phyloP scores from a whole-genome alignment of 2,113 vertebrate genomes.

The Mesocricetus auratus region DNA sequence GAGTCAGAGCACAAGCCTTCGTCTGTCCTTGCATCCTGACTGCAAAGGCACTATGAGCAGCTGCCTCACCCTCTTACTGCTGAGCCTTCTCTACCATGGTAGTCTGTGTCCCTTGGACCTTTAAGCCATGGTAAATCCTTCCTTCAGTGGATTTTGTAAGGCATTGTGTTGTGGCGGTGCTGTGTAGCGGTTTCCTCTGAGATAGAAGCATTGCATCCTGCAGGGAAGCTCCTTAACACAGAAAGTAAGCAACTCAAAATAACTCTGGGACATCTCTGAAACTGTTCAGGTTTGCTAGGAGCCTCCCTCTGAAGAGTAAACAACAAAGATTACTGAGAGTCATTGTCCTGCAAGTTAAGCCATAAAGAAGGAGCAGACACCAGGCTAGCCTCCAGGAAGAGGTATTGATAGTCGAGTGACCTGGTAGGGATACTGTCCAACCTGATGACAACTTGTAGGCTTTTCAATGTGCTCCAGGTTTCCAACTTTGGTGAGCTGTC shows the following conservation, averaged over 20 bases:
- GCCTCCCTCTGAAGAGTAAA: neutral
- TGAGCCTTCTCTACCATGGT: neutral
- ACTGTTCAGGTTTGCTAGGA: neutral
- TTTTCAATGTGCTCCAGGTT: neutral
- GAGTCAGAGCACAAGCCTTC: neutral
- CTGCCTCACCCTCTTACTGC: neutral
- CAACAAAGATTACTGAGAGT: neutral
- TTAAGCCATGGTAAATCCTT: neutral
- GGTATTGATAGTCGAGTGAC: neutral
- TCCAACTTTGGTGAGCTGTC: neutral
- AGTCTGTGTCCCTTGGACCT: neutral
- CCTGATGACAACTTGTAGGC: neutral
- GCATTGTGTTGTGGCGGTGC: neutral
- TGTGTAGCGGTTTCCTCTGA: neutral
- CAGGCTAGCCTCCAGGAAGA: neutral
- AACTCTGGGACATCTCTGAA: neutral
- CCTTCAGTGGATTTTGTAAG: neutral
- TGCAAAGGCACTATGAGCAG: neutral
- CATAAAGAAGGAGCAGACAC: neutral
- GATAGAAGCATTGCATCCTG: neutral
- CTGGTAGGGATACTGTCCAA: neutral
- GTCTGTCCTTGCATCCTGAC: neutral
- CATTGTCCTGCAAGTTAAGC: neutral
- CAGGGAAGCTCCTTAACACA: neutral
- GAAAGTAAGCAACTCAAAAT: neutral